Evolutionary conservation across 2,113 vertebrate genomes (phyloP).

Genomic region (Pipra filicauda): DNA sequence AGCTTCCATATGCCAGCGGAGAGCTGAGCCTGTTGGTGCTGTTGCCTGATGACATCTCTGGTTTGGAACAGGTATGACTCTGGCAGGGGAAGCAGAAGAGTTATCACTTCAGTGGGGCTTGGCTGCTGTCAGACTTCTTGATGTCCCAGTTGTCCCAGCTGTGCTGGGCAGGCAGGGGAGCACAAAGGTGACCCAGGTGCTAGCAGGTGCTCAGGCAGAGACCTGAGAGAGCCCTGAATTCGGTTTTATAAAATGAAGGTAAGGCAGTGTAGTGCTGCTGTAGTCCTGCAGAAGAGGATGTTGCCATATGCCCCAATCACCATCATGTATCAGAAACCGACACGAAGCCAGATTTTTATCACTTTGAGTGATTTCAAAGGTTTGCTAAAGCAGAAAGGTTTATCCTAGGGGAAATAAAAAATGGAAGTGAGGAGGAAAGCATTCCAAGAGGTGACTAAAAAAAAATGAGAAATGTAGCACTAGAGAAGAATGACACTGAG

Average conservation of each 20-base stretch:
- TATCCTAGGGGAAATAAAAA: background rate
- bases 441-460: background rate
- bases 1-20: background rate
- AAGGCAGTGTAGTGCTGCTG: background rate
- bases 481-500: background rate
- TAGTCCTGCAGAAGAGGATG: background rate
- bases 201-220: background rate
- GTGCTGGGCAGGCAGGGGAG: background rate
- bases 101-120: background rate
- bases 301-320: background rate
- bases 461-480: background rate
- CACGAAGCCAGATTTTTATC: background rate
- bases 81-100: background rate
- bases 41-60: constrained; percentile 32
- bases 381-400: background rate
- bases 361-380: background rate
- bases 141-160: background rate
- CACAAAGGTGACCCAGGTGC: too few species aligned
- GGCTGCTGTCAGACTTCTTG: background rate
- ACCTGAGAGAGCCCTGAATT: background rate
- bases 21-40: constrained; percentile 29
- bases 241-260: background rate
- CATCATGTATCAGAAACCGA: background rate
- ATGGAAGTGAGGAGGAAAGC: background rate
- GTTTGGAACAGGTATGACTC: constrained; percentile 43